These are phyloP conservation scores for Colostygia pectinataria DNA, from an alignment of 2,888 invertebrate species.

Conservation along the genomic window DNA sequence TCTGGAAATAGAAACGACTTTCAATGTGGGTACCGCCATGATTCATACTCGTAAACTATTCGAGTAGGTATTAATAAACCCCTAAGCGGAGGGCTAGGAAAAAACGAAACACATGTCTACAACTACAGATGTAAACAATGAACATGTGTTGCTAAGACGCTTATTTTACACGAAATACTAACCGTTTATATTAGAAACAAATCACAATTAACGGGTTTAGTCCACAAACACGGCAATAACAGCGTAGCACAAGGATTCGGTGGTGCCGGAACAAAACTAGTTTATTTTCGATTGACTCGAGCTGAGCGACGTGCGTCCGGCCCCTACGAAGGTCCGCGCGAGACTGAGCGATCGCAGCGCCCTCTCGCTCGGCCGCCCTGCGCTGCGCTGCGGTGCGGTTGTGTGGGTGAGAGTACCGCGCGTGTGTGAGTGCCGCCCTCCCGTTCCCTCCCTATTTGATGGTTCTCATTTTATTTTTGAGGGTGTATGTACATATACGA, in stretches of 20 bases:
- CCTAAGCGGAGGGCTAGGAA: constrained; percentile 58
- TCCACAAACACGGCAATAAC: constrained; percentile 70
- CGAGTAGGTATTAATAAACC: constrained; percentile 66
- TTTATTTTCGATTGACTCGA: constrained; percentile 75
- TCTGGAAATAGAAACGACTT: constrained; percentile 80
- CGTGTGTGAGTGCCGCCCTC: constrained; percentile 53
- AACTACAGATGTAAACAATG: constrained; percentile 72
- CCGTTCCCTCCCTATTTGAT: constrained; percentile 42
- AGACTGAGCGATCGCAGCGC: constrained; percentile 80
- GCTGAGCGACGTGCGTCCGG: constrained; percentile 64
- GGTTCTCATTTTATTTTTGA: constrained; percentile 55
- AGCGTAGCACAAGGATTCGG: constrained; percentile 63
- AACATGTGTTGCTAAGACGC: constrained; percentile 52
- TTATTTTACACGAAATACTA: constrained; percentile 54
- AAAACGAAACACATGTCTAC: constrained; percentile 66
- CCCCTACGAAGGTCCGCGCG: constrained; percentile 73
- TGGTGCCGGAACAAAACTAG: constrained; percentile 77
- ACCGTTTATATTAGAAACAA: constrained; percentile 70
- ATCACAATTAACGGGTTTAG: constrained; percentile 66
- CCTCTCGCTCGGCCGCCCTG: constrained; percentile 54
- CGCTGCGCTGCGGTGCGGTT: constrained; percentile 45
- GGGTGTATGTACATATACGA: constrained; percentile 28
- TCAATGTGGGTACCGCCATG: constrained; percentile 70
- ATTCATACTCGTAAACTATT: constrained; percentile 64
- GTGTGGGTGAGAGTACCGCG: constrained; percentile 51